Evolutionary conservation across 2,113 vertebrate species (phyloP).

Genomic region (Microtus pennsylvanicus): DNA sequence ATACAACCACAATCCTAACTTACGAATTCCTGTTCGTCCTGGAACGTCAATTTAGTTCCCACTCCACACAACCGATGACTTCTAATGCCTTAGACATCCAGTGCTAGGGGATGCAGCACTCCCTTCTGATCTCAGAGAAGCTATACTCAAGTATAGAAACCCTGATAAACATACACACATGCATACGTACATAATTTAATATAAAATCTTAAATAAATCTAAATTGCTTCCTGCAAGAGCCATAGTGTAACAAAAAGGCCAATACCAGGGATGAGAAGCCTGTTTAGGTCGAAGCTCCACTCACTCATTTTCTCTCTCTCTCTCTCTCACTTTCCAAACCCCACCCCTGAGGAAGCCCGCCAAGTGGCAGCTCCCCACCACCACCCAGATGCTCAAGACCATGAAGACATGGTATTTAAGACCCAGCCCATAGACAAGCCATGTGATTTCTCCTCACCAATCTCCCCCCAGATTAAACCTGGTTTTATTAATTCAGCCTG

Average conservation of each 20-base stretch:
- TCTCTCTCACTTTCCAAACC: too few species aligned
- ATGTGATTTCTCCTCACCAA: too few species aligned
- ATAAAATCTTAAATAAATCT: neutral
- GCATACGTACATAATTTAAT: neutral
- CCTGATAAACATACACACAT: neutral
- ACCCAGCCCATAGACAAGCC: too few species aligned
- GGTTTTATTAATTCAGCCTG: too few species aligned
- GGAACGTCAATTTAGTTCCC: neutral
- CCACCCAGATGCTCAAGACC: too few species aligned
- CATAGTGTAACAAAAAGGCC: neutral
- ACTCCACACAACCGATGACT: neutral
- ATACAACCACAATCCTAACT: neutral
- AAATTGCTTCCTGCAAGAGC: neutral
- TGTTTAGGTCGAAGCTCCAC: too few species aligned
- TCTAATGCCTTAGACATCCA: neutral
- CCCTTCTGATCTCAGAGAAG: neutral
- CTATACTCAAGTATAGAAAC: neutral
- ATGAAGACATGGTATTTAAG: too few species aligned
- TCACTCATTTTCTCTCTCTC: too few species aligned
- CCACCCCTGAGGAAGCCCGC: too few species aligned
- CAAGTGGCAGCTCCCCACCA: too few species aligned
- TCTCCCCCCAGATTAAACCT: too few species aligned
- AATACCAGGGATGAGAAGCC: neutral
- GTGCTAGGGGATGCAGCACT: neutral
- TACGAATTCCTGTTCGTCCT: neutral